A percentile compares a stretch with the other conserved stretches of the same genome.
phyloP scores from a whole-genome alignment of 2,113 vertebrate genomes.

The Peucedramus taeniatus region DNA sequence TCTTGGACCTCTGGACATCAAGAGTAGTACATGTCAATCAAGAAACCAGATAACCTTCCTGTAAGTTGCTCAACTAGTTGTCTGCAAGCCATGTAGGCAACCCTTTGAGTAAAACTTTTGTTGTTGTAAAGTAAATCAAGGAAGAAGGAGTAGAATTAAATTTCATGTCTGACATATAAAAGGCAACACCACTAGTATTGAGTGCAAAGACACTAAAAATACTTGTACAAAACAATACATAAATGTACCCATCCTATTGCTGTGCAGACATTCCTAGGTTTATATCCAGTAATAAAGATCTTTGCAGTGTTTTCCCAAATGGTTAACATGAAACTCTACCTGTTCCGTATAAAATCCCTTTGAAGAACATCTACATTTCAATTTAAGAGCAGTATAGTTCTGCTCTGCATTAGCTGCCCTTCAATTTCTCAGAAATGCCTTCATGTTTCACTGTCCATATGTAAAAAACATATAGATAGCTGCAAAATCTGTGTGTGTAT shows the following conservation, averaged over 20 bases:
- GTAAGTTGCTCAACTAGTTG: not conserved
- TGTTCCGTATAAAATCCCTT: conserved; percentile 19
- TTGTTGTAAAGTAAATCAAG: not conserved
- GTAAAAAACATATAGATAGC: not conserved
- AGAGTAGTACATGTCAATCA: not conserved
- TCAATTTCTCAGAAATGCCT: not conserved
- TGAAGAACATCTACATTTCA: conserved; percentile 27
- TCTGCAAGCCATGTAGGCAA: not conserved
- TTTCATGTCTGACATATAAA: not conserved
- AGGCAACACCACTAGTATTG: not conserved
- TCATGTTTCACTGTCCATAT: not conserved
- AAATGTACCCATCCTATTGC: not conserved
- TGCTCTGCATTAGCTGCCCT: not conserved
- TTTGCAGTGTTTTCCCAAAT: not conserved
- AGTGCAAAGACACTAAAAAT: not conserved
- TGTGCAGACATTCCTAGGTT: not conserved
- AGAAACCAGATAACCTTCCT: not conserved
- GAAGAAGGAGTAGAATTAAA: not conserved
- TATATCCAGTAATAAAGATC: conserved; percentile 11
- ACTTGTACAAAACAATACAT: not conserved
- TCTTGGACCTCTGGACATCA: not conserved
- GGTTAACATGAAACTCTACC: conserved; percentile 9
- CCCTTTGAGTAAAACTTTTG: not conserved
- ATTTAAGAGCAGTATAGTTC: not conserved
- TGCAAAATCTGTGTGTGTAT: not conserved